These are phyloP conservation scores for Spongia lamella DNA, from an alignment of 37 sponge, comb jelly and placozoan genomes.

Conservation along the genomic window DNA sequence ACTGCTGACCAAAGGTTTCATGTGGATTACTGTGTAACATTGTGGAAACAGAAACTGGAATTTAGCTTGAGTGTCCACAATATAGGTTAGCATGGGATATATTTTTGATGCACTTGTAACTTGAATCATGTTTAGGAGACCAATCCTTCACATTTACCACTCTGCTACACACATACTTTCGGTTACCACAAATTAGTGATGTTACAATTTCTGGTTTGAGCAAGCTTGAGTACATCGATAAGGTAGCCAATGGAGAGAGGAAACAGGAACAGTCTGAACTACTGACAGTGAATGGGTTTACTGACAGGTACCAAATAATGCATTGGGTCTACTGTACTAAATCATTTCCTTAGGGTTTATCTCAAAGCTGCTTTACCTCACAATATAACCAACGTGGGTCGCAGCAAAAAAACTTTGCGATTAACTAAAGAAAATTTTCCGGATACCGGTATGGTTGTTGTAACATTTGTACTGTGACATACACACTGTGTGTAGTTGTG, in stretches of 20 bases:
- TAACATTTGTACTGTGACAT: not conserved
- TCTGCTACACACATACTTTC: slow-evolving; percentile 89
- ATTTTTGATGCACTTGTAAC: not conserved
- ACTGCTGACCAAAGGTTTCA: slow-evolving; percentile 43
- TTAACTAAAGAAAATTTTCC: slow-evolving; percentile 79
- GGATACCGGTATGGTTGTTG: slow-evolving; percentile 64
- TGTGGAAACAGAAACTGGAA: slow-evolving; percentile 20
- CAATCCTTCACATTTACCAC: slow-evolving; percentile 77
- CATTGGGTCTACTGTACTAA: not conserved
- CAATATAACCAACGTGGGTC: slow-evolving; percentile 74
- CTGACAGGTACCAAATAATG: slow-evolving; percentile 56
- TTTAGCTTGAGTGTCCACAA: slow-evolving; percentile 16
- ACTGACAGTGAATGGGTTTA: slow-evolving; percentile 50
- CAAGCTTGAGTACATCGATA: slow-evolving; percentile 71
- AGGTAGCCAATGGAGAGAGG: slow-evolving; percentile 37
- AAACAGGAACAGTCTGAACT: slow-evolving; percentile 44
- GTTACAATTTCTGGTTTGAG: slow-evolving; percentile 79
- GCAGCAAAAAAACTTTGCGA: slow-evolving; percentile 49
- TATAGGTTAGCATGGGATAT: slow-evolving; percentile 44
- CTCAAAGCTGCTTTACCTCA: slow-evolving; percentile 54
- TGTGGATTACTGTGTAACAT: slow-evolving; percentile 47
- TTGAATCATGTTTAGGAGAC: slow-evolving; percentile 26
- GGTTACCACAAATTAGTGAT: slow-evolving; percentile 67
- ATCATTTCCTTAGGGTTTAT: slow-evolving; percentile 58
- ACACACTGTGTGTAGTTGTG: slow-evolving; percentile 64